Percentiles rank a stretch among this genome's conserved stretches.
These are phyloP conservation scores for Talpa occidentalis DNA, from an alignment of 2,113 vertebrate species.

Conservation along the genomic window DNA sequence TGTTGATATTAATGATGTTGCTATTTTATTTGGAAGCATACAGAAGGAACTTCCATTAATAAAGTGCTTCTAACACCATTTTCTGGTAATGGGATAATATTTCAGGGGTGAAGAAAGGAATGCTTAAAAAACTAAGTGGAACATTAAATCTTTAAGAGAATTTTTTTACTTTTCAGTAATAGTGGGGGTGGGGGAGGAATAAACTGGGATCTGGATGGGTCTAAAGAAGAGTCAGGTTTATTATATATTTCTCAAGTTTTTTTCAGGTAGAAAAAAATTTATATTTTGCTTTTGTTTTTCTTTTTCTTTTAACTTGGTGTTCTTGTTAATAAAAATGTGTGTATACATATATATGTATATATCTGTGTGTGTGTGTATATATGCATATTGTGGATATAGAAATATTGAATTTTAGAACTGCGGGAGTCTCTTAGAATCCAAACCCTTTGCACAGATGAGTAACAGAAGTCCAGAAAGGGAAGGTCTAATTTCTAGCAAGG, in stretches of 20 bases:
- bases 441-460: background rate
- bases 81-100: conserved; percentile 49
- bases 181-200: background rate
- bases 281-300: background rate
- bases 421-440: background rate
- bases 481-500: background rate
- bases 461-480: background rate
- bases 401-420: background rate
- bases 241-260: background rate
- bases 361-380: no score
- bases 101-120: conserved; percentile 40
- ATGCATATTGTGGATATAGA: background rate
- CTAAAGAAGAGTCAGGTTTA: background rate
- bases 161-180: conserved; percentile 30
- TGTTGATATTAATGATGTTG: conserved; percentile 27
- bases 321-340: conserved; percentile 28
- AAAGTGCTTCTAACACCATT: conserved; percentile 62
- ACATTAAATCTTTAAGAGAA: conserved; percentile 2
- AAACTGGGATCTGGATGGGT: background rate
- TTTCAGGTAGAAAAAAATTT: background rate
- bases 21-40: conserved; percentile 53
- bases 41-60: conserved; percentile 55
- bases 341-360: no score
- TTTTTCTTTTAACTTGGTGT: conserved; percentile 21
- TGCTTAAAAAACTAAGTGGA: conserved; percentile 26